These are phyloP conservation scores for Tinea pellionella DNA, from an alignment of 2,888 invertebrate species.

Conservation along the genomic window DNA sequence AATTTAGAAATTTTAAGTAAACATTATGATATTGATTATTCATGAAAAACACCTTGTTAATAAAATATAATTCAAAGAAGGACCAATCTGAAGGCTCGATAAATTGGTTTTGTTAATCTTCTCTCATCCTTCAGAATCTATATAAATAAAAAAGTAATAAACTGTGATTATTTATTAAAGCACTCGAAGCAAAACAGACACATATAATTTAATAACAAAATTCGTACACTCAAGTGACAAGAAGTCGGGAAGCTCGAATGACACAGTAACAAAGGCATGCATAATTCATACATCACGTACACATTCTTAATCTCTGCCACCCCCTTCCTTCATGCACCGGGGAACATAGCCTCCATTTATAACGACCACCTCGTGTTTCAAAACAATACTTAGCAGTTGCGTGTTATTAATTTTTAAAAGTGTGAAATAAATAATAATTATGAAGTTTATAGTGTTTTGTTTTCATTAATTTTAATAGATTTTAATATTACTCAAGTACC, in stretches of 20 bases:
- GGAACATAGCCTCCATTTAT: conserved; percentile 24
- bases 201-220: not conserved
- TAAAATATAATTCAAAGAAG: too few relatives aligned
- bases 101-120: too few relatives aligned
- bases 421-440: not conserved
- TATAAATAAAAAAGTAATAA: not conserved
- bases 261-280: conserved; percentile 30
- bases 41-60: too few relatives aligned
- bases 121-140: too few relatives aligned
- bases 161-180: not conserved
- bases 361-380: conserved; percentile 24
- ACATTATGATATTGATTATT: too few relatives aligned
- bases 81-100: too few relatives aligned
- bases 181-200: not conserved
- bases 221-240: conserved; percentile 4
- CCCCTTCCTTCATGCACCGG: conserved; percentile 17
- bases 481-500: too few relatives aligned
- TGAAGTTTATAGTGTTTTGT: not conserved
- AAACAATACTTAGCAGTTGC: conserved; percentile 18
- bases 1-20: not conserved
- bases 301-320: conserved; percentile 25
- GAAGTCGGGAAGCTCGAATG: conserved; percentile 18
- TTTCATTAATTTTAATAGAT: not conserved
- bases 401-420: conserved; percentile 18
- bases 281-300: conserved; percentile 36